Conservation (phyloP, 2,113 vertebrate species). For the Notechis scutatus region DNA sequence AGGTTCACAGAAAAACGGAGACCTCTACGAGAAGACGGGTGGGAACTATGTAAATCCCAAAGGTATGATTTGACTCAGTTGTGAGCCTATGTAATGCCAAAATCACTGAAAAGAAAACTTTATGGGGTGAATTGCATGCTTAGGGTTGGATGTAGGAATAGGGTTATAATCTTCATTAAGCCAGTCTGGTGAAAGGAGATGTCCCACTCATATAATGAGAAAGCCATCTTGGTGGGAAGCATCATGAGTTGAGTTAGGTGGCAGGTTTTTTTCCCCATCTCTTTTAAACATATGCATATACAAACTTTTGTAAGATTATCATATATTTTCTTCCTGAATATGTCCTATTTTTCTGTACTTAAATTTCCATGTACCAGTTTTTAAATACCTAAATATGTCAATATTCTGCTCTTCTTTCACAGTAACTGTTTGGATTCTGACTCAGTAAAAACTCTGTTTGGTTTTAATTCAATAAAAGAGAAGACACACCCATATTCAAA, state of each 20-base stretch:
- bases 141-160: neutral
- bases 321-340: neutral
- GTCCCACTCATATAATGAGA: neutral
- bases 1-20: neutral
- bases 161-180: neutral
- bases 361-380: neutral
- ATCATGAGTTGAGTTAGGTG: neutral
- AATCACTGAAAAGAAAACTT: neutral
- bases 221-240: neutral
- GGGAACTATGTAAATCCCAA: neutral
- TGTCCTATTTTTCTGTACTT: neutral
- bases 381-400: neutral
- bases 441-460: neutral
- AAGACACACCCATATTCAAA: neutral
- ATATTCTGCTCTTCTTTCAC: neutral
- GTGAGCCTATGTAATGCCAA: neutral
- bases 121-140: neutral
- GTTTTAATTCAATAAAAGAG: neutral
- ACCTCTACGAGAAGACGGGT: neutral
- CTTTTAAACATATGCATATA: neutral
- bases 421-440: neutral
- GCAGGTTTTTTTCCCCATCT: neutral
- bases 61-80: neutral
- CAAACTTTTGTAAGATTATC: neutral
- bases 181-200: neutral